phyloP scores from a whole-genome alignment of 2,113 vertebrate genomes.

The rat (Rattus norvegicus) region DNA sequence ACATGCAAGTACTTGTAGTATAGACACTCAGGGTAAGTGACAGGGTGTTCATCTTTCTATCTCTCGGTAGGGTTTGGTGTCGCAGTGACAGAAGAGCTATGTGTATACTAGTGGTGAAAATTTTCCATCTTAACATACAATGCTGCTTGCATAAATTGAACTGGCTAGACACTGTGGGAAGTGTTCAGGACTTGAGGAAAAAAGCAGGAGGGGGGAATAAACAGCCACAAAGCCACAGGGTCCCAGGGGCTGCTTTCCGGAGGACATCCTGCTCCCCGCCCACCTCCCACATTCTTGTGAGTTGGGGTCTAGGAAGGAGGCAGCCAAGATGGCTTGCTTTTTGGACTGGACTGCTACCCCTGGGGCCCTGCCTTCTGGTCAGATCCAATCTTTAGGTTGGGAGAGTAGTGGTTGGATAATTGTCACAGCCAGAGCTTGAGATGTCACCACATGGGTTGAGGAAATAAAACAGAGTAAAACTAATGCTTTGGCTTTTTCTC shows the following conservation, averaged over 20 bases:
- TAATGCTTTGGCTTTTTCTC: background rate
- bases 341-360: background rate
- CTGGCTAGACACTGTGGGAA: conserved; percentile 73
- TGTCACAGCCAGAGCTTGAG: background rate
- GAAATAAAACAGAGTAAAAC: background rate
- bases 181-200: conserved; percentile 67
- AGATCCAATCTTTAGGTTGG: background rate
- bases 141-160: conserved; percentile 67
- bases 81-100: conserved; percentile 49
- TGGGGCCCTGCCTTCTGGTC: background rate
- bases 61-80: conserved; percentile 25
- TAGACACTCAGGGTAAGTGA: background rate
- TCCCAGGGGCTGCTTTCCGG: conserved; percentile 51
- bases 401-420: background rate
- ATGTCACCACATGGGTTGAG: background rate
- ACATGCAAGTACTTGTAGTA: background rate
- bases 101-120: conserved; percentile 9
- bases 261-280: conserved; percentile 10
- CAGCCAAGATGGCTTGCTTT: background rate
- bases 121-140: conserved; percentile 78
- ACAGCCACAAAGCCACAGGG: conserved; percentile 74
- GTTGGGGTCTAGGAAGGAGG: conserved; percentile 48
- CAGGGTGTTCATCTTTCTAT: background rate
- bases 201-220: conserved; percentile 69
- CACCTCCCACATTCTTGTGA: conserved; percentile 35